Conservation (phyloP, 2,797 vertebrate species). For the Bradypodion pumilum region DNA sequence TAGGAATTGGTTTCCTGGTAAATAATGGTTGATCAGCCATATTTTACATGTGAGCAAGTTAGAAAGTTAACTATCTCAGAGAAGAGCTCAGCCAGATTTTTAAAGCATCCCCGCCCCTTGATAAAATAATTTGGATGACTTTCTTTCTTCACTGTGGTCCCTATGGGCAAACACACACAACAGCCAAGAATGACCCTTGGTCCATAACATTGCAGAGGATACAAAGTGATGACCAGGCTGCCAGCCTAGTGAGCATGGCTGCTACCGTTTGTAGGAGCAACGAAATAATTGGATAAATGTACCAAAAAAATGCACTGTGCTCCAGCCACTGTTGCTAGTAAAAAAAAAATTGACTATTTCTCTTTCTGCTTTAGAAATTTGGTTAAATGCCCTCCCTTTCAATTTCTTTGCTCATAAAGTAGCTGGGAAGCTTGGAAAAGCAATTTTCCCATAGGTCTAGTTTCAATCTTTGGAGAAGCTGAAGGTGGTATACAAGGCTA, state of each 20-base stretch:
- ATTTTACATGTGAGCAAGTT: no score
- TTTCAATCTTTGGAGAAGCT: background rate
- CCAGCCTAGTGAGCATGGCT: background rate
- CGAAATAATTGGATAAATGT: background rate
- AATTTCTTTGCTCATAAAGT: background rate
- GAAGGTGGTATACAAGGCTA: background rate
- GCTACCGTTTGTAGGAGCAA: background rate
- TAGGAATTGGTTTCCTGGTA: background rate
- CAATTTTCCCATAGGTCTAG: background rate
- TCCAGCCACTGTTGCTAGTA: background rate
- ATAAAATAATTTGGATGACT: no score
- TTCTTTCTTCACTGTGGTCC: no score
- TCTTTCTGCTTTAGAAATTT: background rate
- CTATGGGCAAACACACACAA: no score
- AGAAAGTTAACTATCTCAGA: background rate
- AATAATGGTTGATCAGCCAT: no score
- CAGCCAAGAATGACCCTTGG: no score
- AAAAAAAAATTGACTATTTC: background rate
- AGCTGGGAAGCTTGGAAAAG: background rate
- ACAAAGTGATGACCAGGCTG: background rate
- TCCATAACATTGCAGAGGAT: background rate
- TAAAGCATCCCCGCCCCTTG: no score
- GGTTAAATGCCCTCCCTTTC: background rate
- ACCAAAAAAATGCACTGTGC: background rate
- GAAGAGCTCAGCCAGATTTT: no score